phyloP scores from a whole-genome alignment of 64 coral and sea anemone species.

The Montipora sp. region DNA sequence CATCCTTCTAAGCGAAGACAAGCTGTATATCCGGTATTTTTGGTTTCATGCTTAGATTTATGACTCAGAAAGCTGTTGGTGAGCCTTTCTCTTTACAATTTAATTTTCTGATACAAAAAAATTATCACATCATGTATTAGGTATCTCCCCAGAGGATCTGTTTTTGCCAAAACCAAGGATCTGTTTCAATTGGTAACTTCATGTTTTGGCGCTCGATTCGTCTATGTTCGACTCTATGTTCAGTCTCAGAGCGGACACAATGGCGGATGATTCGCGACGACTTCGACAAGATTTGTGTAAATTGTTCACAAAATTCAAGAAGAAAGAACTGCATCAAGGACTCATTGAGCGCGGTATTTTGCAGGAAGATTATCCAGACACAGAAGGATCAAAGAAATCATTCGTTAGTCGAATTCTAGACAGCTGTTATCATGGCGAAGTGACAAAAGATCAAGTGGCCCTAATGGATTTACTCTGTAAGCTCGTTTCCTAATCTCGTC shows the following conservation, averaged over 20 bases:
- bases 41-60: too few relatives aligned
- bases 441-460: constrained; percentile 17
- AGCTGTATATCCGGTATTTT: too few relatives aligned
- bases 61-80: too few relatives aligned
- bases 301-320: constrained; percentile 88
- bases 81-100: too few relatives aligned
- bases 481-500: background rate
- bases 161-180: background rate
- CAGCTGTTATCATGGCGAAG: constrained; percentile 39
- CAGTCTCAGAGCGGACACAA: background rate
- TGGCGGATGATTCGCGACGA: constrained; percentile 22
- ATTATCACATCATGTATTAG: too few relatives aligned
- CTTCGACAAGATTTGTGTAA: constrained; percentile 34
- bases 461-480: constrained; percentile 66
- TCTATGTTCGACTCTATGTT: background rate
- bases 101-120: too few relatives aligned
- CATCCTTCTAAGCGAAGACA: too few relatives aligned
- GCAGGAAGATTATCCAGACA: constrained; percentile 32
- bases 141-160: background rate
- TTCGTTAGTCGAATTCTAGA: constrained; percentile 78
- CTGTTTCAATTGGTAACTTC: constrained; percentile 53
- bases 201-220: constrained; percentile 68
- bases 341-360: constrained; percentile 72
- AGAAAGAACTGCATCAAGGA: constrained; percentile 79
- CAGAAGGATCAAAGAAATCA: constrained; percentile 52